Conservation (phyloP, 2,797 vertebrate species). For the Myripristis jacobus region DNA sequence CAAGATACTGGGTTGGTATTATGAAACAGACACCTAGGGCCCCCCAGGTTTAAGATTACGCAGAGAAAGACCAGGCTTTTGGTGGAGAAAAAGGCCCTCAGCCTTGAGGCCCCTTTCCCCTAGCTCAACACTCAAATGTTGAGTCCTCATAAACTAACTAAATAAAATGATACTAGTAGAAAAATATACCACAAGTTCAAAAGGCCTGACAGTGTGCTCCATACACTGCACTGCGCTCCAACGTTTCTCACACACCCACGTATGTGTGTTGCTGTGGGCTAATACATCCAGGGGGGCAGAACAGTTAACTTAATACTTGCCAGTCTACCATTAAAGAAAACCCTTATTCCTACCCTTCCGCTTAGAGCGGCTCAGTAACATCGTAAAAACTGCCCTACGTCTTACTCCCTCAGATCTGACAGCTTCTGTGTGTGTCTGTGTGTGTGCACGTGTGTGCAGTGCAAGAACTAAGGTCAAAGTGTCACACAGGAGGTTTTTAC, state of each 20-base stretch:
- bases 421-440: not conserved
- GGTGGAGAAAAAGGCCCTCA: not conserved
- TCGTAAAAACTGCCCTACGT: constrained; percentile 44
- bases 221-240: too few relatives aligned
- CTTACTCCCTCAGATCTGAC: constrained; percentile 40
- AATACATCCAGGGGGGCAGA: not conserved
- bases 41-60: constrained; percentile 19
- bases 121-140: too few relatives aligned
- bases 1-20: constrained; percentile 12
- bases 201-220: too few relatives aligned
- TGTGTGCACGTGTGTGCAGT: constrained; percentile 13
- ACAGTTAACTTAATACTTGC: constrained; percentile 21
- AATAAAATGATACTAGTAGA: too few relatives aligned
- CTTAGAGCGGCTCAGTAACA: constrained; percentile 6
- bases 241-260: not conserved
- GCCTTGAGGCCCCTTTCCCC: not conserved
- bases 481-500: constrained; percentile 60
- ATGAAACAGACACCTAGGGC: constrained; percentile 1
- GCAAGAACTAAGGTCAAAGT: constrained; percentile 44
- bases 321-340: constrained; percentile 33
- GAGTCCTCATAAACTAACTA: too few relatives aligned
- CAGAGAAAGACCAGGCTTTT: constrained; percentile 4
- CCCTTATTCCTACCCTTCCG: constrained; percentile 23
- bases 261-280: constrained; percentile 11
- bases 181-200: too few relatives aligned